These are phyloP conservation scores for Osmerus eperlanus DNA, from an alignment of 2,113 vertebrate species.

Conservation along the genomic window DNA sequence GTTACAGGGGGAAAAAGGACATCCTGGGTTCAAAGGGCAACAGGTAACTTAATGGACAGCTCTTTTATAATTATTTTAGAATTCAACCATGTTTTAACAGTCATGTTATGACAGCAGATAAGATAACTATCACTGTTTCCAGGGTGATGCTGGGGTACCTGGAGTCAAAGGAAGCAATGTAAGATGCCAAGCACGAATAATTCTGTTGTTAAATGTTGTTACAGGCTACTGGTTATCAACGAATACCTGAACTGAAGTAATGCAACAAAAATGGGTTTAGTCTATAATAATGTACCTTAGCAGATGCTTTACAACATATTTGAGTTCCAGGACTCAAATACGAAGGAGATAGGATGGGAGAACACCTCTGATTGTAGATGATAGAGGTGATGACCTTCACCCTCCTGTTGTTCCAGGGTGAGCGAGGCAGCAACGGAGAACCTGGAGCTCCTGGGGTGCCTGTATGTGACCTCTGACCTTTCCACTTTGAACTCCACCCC, in stretches of 20 bases:
- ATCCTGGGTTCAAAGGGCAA: constrained; percentile 26
- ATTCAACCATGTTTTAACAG: not conserved
- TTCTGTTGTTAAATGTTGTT: not conserved
- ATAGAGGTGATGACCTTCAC: not conserved
- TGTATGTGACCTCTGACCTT: not conserved
- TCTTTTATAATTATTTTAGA: not conserved
- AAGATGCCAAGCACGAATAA: not conserved
- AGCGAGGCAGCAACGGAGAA: not conserved
- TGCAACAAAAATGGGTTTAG: too few species aligned
- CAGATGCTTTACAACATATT: too few species aligned
- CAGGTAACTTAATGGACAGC: constrained; percentile 12
- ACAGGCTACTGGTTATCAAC: not conserved
- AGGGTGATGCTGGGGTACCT: constrained; percentile 22
- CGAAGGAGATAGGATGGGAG: not conserved
- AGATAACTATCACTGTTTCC: not conserved
- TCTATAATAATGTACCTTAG: too few species aligned
- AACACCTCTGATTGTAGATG: not conserved
- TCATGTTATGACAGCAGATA: not conserved
- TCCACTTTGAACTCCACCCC: not conserved
- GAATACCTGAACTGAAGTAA: too few species aligned
- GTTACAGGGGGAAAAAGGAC: constrained; percentile 18
- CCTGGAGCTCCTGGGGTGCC: constrained; percentile 10
- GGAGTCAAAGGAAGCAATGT: constrained; percentile 30
- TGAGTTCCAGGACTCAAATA: too few species aligned
- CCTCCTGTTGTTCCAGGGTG: constrained; percentile 13